phyloP scores from a whole-genome alignment of 2,113 vertebrate species.

The Otus sunia region DNA sequence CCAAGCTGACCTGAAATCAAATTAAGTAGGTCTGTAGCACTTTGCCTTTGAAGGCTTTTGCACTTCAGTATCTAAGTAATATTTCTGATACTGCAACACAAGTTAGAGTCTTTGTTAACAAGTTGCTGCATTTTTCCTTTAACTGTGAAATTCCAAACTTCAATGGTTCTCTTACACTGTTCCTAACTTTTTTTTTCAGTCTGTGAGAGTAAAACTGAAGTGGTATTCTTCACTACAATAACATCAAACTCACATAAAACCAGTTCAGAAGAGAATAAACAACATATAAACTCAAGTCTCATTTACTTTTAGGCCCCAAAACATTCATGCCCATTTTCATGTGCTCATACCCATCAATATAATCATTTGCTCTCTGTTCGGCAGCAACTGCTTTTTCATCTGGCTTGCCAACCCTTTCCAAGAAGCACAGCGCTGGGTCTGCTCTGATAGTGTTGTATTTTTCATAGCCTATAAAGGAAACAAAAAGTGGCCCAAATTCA shows the following conservation, averaged over 20 bases:
- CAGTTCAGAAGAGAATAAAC: background rate
- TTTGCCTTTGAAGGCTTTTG: background rate
- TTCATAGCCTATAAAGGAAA: conserved; percentile 86
- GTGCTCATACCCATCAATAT: conserved; percentile 89
- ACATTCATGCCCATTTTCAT: background rate
- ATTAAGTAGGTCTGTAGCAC: background rate
- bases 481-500: background rate
- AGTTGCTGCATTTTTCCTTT: background rate
- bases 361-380: conserved; percentile 95
- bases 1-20: background rate
- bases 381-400: conserved; percentile 98
- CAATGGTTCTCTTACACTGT: background rate
- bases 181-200: background rate
- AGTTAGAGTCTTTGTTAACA: background rate
- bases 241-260: background rate
- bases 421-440: conserved; percentile 91
- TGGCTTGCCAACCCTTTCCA: conserved; percentile 94
- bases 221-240: background rate
- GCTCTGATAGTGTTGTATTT: conserved; percentile 98
- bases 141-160: background rate
- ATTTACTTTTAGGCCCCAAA: background rate
- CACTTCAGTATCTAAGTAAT: background rate
- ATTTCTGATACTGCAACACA: background rate
- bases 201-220: background rate
- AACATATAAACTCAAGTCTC: background rate